phyloP scores from a whole-genome alignment of 53 echinoderm and acorn worm genomes.

The Holothuria leucospilota region DNA sequence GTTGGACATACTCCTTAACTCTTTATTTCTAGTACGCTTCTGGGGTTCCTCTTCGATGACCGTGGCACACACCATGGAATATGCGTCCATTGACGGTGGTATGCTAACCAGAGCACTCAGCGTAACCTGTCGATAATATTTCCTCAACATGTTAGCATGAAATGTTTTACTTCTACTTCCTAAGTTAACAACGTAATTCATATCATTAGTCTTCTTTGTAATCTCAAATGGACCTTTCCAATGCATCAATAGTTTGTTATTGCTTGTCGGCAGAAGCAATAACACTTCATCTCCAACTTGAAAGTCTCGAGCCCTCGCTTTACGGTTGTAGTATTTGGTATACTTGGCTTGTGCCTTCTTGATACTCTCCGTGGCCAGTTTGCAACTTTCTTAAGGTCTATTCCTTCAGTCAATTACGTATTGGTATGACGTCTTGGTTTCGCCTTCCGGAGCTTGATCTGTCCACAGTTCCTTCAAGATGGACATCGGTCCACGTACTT shows the following conservation, averaged over 20 bases:
- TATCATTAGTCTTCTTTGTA: slow-evolving; percentile 20
- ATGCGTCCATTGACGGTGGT: background rate
- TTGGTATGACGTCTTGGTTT: too few species aligned
- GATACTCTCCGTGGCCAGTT: too few species aligned
- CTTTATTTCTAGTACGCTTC: background rate
- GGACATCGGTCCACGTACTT: background rate
- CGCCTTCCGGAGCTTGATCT: too few species aligned
- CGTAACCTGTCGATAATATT: slow-evolving; percentile 20
- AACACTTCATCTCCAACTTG: slow-evolving; percentile 39
- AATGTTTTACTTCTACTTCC: slow-evolving; percentile 36
- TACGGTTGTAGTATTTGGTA: slow-evolving; percentile 14
- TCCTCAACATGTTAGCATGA: slow-evolving; percentile 32
- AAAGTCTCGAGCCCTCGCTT: background rate
- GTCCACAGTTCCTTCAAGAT: too few species aligned
- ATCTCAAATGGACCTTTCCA: slow-evolving; percentile 42
- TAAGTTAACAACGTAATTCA: slow-evolving; percentile 22
- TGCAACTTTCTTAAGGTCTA: too few species aligned
- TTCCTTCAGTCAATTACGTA: too few species aligned
- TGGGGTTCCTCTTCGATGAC: background rate
- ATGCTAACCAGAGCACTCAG: background rate
- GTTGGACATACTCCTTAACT: slow-evolving; percentile 11
- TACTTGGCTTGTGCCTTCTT: too few species aligned
- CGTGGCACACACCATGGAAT: slow-evolving; percentile 14
- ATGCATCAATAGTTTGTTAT: slow-evolving; percentile 25
- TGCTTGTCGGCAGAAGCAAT: slow-evolving; percentile 18